Percentiles rank a stretch among this genome's conserved stretches.
These are phyloP conservation scores for Myotis pilosus DNA, from an alignment of 2,797 vertebrate genomes.

Conservation along the genomic window DNA sequence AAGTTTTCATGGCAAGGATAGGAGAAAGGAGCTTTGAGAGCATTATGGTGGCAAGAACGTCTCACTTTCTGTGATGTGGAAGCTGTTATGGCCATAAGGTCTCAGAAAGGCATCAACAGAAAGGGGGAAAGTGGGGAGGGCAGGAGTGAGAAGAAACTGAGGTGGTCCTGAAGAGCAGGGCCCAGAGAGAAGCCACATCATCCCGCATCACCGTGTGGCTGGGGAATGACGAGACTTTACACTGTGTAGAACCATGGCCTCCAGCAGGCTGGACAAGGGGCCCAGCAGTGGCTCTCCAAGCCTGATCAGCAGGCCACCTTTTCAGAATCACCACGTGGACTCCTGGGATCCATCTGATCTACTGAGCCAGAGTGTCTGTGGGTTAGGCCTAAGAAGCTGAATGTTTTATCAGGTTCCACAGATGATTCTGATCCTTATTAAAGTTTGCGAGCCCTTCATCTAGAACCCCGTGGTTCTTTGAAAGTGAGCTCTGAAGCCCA, in stretches of 20 bases:
- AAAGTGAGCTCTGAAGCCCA: neutral
- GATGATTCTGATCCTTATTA: neutral
- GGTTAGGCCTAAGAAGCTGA: neutral
- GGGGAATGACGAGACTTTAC: neutral
- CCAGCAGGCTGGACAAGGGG: neutral
- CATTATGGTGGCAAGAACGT: neutral
- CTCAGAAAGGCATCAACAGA: neutral
- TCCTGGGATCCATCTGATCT: neutral
- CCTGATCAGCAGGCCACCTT: neutral
- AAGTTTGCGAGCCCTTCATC: neutral
- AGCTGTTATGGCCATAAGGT: neutral
- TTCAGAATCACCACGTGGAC: neutral
- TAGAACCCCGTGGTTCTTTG: neutral
- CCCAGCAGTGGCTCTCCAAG: neutral
- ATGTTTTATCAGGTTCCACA: neutral
- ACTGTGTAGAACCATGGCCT: neutral
- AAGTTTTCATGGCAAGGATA: neutral
- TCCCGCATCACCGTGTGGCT: fast-evolving
- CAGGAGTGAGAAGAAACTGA: neutral
- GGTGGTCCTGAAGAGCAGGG: neutral
- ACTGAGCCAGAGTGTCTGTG: neutral
- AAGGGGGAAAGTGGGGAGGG: neutral
- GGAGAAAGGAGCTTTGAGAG: neutral
- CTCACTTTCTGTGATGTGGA: neutral
- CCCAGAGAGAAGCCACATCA: neutral